Evolutionary conservation across 2,113 vertebrate genomes (phyloP), one percentile per base, ranked within the genome.

Genomic region (Emydura subglobosa): DNA sequence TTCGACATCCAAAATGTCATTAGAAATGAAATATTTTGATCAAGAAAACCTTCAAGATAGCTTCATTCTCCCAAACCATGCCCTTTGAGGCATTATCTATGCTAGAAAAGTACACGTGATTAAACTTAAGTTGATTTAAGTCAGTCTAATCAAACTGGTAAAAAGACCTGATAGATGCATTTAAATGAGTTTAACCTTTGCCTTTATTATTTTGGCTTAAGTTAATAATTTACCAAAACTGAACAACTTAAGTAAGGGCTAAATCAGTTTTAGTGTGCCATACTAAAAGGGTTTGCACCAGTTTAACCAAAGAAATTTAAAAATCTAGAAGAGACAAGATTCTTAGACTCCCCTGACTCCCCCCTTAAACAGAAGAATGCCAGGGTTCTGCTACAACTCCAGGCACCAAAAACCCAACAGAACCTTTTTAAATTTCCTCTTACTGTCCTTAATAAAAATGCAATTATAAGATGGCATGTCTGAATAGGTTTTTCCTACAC

Each of bases 31-130:
- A 34, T 51, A 3, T 21, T 74, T 39, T 88, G 72, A 85, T 50
- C 39, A 74, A 50, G 74, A 76, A 76, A 44, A 44, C 72, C 72
- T 25, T 76, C 39, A 76, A 44, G 24, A n/a, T 34, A 25, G 72
- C 10, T 34, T 80, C 55, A 2, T n/a, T 3, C 50, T 2, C 47
- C 76, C 82, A 31, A 11, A 88, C 39, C 27, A 79, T 17, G 21
- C 74, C 9, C 74, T 7, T 9, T 3, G 8, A 0, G 4, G 39
- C 7, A 5, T n/a, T 3, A 14, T 5, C 79, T 51, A 2, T 7
- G n/a, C 39, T 14, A 78, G 53, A 19, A 14, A 42, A 61, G 5
- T 1, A 39, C 61, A 79, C 19, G 34, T 31, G 7, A 68, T 68
- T 68, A 76, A 76, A 76, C 39, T 44, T 44, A 44, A 44, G 22